Evolutionary conservation across 2,113 vertebrate genomes (phyloP).

Genomic region (Bothrops jararaca): DNA sequence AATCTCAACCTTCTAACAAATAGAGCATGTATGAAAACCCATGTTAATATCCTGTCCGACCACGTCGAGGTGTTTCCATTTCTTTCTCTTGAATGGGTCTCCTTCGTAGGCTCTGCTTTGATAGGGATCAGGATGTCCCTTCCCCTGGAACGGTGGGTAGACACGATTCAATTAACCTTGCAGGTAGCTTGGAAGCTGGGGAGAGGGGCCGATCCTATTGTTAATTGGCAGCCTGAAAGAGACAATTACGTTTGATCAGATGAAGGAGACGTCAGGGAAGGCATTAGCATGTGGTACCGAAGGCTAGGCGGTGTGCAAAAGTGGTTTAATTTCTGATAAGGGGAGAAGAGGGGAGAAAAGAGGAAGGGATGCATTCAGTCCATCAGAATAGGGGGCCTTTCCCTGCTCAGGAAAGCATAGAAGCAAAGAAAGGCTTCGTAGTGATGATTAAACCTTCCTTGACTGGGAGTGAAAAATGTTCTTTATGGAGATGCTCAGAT

Average conservation of each 20-base stretch:
- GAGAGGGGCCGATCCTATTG: constrained; percentile 69
- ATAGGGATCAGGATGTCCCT: constrained; percentile 65
- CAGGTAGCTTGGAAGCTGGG: constrained; percentile 74
- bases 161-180: constrained; percentile 85
- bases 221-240: constrained; percentile 82
- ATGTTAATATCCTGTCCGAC: not conserved
- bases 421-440: constrained; percentile 39
- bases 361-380: constrained; percentile 5
- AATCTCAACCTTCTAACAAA: not conserved
- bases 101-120: constrained; percentile 62
- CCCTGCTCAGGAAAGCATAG: not conserved
- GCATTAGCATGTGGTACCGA: constrained; percentile 77
- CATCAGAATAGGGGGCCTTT: not conserved
- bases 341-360: constrained; percentile 56
- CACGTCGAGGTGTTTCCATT: constrained; percentile 9
- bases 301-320: constrained; percentile 73
- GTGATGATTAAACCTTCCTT: constrained; percentile 65
- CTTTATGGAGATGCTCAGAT: constrained; percentile 35
- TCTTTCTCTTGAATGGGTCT: constrained; percentile 60
- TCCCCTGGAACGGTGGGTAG: constrained; percentile 67
- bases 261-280: constrained; percentile 75
- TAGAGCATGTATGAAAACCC: not conserved
- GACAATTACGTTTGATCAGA: constrained; percentile 81
- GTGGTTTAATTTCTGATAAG: constrained; percentile 76
- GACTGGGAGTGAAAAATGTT: constrained; percentile 33